A percentile compares a stretch with the other conserved stretches of the same genome.
Evolutionary conservation across 2,113 vertebrate genomes (phyloP).

Genomic region (Dicrurus megarhynchus): DNA sequence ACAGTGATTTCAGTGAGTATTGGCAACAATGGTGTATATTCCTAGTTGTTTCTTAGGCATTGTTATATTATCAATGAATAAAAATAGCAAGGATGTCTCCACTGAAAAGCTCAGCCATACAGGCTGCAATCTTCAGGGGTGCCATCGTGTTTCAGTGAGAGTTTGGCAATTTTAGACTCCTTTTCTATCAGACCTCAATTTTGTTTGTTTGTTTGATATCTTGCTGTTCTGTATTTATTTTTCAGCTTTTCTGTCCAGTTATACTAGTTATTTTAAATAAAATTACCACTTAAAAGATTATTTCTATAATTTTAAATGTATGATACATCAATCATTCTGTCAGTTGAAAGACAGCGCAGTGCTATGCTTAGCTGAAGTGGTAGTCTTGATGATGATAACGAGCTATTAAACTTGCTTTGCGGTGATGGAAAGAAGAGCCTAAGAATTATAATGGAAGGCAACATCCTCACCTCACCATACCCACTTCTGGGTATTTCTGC

Average conservation of each 20-base stretch:
- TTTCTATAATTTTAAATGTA: conserved; percentile 17
- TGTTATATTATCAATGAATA: neutral
- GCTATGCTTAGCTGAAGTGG: neutral
- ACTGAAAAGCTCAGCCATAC: neutral
- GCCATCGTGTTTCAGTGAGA: neutral
- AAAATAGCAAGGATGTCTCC: neutral
- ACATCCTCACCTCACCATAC: neutral
- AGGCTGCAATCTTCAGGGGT: neutral
- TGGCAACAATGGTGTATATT: neutral
- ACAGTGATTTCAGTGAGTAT: neutral
- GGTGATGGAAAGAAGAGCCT: neutral
- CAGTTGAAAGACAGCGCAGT: neutral
- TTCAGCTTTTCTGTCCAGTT: neutral
- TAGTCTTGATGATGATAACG: neutral
- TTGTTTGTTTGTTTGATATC: neutral
- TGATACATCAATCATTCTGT: neutral
- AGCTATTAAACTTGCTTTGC: conserved; percentile 14
- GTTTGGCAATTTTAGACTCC: neutral
- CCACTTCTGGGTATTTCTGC: neutral
- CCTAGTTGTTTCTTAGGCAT: neutral
- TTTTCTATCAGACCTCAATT: neutral
- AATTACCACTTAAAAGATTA: neutral
- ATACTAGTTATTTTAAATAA: neutral
- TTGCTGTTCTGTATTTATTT: neutral
- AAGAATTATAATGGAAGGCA: neutral